Conservation (phyloP, 2,113 vertebrate species). For the Phyllopteryx taeniolatus region DNA sequence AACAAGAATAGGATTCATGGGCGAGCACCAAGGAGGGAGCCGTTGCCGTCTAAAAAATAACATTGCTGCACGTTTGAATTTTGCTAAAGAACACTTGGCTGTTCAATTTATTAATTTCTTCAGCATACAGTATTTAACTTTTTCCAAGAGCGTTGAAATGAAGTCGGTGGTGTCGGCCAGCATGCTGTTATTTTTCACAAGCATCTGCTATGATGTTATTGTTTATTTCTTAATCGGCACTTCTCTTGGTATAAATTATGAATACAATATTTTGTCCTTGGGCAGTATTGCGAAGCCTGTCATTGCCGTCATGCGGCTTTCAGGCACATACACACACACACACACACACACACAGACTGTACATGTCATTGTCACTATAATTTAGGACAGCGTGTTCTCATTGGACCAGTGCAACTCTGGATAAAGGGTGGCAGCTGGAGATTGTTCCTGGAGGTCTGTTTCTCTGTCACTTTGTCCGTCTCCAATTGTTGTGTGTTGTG, state of each 20-base stretch:
- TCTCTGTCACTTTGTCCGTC: conserved; percentile 29
- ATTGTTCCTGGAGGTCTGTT: conserved; percentile 47
- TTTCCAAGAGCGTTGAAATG: not conserved
- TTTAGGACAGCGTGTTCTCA: conserved; percentile 49
- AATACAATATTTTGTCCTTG: not conserved
- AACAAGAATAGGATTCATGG: too few species aligned
- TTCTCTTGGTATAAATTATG: not conserved
- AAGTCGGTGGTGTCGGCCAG: not conserved
- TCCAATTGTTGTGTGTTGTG: conserved; percentile 5
- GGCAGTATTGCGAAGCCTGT: not conserved
- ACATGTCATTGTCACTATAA: conserved; percentile 44
- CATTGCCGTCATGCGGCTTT: not conserved
- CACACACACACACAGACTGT: conserved; percentile 17
- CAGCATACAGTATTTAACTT: not conserved
- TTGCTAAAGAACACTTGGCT: too few species aligned
- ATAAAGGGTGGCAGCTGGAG: conserved; percentile 35
- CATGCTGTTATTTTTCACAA: not conserved
- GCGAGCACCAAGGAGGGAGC: too few species aligned
- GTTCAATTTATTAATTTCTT: not conserved
- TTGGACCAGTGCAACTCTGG: conserved; percentile 30
- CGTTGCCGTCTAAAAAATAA: too few species aligned
- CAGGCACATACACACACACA: conserved; percentile 11
- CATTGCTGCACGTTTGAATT: too few species aligned
- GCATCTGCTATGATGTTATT: not conserved
- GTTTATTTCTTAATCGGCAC: not conserved